Percentiles rank a stretch among this genome's conserved stretches.
Conservation (phyloP, 2,888 invertebrate genomes). For the Eupithecia insigniata region DNA sequence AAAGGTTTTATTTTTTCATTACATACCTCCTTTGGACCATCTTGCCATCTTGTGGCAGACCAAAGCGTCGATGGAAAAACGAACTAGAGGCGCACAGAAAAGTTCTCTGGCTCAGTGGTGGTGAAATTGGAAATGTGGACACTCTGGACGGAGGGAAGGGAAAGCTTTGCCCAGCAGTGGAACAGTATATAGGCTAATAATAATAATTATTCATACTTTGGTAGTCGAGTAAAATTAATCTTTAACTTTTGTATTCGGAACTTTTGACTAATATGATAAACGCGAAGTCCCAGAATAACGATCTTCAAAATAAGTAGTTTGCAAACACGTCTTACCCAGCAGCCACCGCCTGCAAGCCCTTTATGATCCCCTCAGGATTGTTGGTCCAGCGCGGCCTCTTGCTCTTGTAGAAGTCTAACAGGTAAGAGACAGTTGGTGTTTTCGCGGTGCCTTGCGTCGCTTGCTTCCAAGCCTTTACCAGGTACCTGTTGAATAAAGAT, state of each 20-base stretch:
- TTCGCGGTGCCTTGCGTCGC: constrained; percentile 84
- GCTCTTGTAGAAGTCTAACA: constrained; percentile 66
- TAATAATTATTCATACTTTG: too few species aligned
- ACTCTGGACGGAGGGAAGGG: too few species aligned
- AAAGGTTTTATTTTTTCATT: neutral
- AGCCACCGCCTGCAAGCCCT: constrained; percentile 85
- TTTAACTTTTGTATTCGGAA: too few species aligned
- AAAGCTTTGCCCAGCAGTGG: too few species aligned
- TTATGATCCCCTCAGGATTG: constrained; percentile 80
- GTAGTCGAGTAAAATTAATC: too few species aligned
- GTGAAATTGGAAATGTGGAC: too few species aligned
- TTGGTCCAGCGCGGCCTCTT: constrained; percentile 64
- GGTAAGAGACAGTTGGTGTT: constrained; percentile 88
- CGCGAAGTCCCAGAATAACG: neutral
- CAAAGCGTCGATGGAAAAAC: too few species aligned
- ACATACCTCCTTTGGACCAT: neutral
- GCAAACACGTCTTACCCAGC: constrained; percentile 80
- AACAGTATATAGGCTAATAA: too few species aligned
- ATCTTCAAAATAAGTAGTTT: neutral
- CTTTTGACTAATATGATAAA: neutral
- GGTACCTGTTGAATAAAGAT: constrained; percentile 78
- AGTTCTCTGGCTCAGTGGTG: too few species aligned
- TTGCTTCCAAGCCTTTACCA: constrained; percentile 91
- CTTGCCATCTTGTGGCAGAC: too few species aligned
- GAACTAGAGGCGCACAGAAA: too few species aligned